Conservation (phyloP, 2,797 vertebrate species). For the Notamacropus eugenii region DNA sequence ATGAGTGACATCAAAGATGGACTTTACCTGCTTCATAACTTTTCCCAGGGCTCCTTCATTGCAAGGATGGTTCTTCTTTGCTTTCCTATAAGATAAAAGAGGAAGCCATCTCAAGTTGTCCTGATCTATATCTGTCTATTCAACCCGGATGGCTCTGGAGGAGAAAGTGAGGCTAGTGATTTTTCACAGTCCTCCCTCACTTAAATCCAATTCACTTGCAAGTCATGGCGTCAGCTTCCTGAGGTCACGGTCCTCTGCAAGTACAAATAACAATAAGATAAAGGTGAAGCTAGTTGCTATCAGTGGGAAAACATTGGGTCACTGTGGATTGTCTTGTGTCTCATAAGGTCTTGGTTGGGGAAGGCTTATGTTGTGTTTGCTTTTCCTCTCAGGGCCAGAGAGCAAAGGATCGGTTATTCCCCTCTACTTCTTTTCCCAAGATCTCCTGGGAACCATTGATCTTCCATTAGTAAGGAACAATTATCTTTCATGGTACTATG, state of each 20-base stretch:
- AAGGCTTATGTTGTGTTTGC: neutral
- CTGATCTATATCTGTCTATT: too few species aligned
- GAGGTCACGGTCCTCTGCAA: too few species aligned
- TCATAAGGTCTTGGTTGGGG: neutral
- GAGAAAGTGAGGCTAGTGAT: too few species aligned
- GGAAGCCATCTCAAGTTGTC: too few species aligned
- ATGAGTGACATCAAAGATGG: neutral
- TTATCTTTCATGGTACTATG: neutral
- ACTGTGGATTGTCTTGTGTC: neutral
- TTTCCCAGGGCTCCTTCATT: neutral
- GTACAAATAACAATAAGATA: too few species aligned
- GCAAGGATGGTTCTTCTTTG: neutral
- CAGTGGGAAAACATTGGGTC: neutral
- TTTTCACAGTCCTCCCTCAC: too few species aligned
- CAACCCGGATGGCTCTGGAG: too few species aligned
- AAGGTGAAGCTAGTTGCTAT: neutral
- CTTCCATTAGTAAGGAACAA: neutral
- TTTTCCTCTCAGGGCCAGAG: neutral
- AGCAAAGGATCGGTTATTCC: neutral
- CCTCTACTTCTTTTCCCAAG: neutral
- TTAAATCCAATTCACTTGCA: too few species aligned
- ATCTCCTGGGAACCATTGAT: neutral
- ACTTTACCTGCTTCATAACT: neutral
- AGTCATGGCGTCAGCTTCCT: too few species aligned
- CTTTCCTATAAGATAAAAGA: neutral